Percentiles rank a stretch among this genome's conserved stretches.
Evolutionary conservation across 2,797 vertebrate species (phyloP).

Genomic region (Epinephelus awoara): DNA sequence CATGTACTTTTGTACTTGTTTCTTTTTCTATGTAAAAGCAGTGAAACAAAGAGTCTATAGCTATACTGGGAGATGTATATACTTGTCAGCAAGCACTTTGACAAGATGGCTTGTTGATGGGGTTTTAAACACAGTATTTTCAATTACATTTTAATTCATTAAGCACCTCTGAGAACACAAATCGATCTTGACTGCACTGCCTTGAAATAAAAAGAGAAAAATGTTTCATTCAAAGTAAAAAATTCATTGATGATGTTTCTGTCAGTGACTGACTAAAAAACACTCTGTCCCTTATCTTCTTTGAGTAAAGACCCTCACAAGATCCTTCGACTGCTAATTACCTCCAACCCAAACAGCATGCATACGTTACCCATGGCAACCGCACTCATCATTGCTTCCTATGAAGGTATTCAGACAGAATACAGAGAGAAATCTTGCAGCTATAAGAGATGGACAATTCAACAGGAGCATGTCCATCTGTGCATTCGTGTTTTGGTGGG

Average conservation of each 20-base stretch:
- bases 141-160: not conserved
- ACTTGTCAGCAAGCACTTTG: not conserved
- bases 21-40: not conserved
- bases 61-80: too few relatives aligned
- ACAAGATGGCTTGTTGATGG: not conserved
- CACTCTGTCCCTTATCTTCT: not conserved
- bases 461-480: not conserved
- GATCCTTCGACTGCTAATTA: conserved; percentile 25
- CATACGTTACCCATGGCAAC: conserved; percentile 58
- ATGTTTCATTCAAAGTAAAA: not conserved
- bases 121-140: not conserved
- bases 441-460: conserved; percentile 10
- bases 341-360: conserved; percentile 43
- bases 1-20: not conserved
- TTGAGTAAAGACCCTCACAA: conserved; percentile 14
- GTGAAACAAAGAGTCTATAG: not conserved
- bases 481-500: conserved; percentile 3
- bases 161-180: not conserved
- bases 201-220: not conserved
- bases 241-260: conserved; percentile 5
- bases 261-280: conserved; percentile 5
- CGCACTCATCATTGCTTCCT: conserved; percentile 21
- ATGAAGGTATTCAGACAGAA: conserved; percentile 28
- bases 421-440: conserved; percentile 26
- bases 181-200: not conserved